Conservation (phyloP, 2,888 invertebrate species). For the Cataglyphis altisquamis region DNA sequence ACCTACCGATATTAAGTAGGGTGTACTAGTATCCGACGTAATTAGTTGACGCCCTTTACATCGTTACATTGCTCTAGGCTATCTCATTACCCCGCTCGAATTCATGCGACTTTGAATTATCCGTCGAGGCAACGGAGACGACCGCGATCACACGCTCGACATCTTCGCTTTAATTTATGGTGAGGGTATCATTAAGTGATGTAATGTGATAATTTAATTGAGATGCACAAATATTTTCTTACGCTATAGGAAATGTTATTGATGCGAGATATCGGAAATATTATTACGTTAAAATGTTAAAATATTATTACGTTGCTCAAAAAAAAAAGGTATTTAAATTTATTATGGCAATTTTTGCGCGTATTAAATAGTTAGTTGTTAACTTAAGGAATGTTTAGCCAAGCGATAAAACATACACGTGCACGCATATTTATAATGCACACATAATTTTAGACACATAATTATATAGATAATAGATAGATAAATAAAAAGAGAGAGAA, state of each 20-base stretch:
- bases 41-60: constrained; percentile 46
- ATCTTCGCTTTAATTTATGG: constrained; percentile 24
- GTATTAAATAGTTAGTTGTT: too few species aligned
- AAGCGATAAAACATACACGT: too few species aligned
- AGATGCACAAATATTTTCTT: not conserved
- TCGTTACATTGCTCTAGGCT: constrained; percentile 29
- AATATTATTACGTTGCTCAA: not conserved
- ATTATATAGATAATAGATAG: too few species aligned
- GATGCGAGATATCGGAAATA: too few species aligned
- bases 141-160: not conserved
- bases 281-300: not conserved
- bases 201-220: not conserved
- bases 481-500: too few species aligned
- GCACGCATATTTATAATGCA: too few species aligned
- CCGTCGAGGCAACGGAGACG: not conserved
- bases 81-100: constrained; percentile 39
- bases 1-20: constrained; percentile 32
- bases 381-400: too few species aligned
- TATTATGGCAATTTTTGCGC: too few species aligned
- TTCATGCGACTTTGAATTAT: constrained; percentile 39
- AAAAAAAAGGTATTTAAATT: too few species aligned
- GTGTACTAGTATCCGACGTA: constrained; percentile 10
- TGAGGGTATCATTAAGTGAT: not conserved
- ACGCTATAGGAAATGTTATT: not conserved
- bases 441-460: too few species aligned